Evolutionary conservation across 2,113 vertebrate genomes (phyloP).

Genomic region (Corythaixoides concolor): DNA sequence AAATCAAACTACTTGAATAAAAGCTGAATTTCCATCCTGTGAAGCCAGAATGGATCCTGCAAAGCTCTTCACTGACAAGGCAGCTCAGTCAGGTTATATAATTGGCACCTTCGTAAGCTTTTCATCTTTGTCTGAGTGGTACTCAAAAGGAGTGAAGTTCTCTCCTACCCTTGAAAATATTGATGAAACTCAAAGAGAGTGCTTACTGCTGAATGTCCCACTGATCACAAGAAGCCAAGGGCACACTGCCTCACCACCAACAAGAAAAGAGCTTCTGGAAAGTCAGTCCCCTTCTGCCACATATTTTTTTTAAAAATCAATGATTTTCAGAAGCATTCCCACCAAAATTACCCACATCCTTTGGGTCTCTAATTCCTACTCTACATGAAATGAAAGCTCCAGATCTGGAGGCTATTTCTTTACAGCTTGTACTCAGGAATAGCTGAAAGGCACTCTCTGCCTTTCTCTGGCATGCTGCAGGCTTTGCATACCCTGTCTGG

Average conservation of each 20-base stretch:
- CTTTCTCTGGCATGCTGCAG: neutral
- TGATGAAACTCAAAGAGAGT: neutral
- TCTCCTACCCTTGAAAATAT: constrained; percentile 38
- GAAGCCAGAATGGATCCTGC: neutral
- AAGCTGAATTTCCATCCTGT: constrained; percentile 16
- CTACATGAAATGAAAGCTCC: rapidly evolving
- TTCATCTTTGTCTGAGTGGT: constrained; percentile 45
- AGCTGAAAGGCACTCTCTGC: neutral
- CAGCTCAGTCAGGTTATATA: constrained; percentile 17
- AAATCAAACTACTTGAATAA: neutral
- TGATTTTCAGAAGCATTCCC: neutral
- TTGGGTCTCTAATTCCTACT: neutral
- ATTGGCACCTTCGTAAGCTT: constrained; percentile 34
- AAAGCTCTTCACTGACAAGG: neutral
- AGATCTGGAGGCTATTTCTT: neutral
- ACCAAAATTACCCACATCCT: neutral
- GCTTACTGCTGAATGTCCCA: constrained; percentile 1
- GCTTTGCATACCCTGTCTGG: neutral
- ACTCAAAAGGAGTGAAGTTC: neutral
- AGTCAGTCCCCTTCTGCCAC: neutral
- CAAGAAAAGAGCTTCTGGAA: neutral
- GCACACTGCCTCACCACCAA: neutral
- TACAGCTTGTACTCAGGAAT: neutral
- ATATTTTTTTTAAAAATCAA: neutral
- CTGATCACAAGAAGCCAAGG: constrained; percentile 16